Percentiles rank a stretch among this genome's conserved stretches.
Evolutionary conservation across 2,888 invertebrate species (phyloP).

Genomic region (Acanthococcus lagerstroemiae): DNA sequence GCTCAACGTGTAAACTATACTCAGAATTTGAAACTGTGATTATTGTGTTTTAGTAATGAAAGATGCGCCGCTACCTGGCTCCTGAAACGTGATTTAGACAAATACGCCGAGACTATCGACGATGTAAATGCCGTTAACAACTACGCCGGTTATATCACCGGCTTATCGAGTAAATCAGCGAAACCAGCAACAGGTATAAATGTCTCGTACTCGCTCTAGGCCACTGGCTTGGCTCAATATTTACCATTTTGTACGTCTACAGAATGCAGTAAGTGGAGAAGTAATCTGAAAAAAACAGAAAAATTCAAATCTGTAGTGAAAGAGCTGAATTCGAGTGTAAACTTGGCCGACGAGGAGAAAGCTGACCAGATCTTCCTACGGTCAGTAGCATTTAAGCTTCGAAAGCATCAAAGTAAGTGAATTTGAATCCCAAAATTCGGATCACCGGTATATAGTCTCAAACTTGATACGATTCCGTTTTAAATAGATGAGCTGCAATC

Average conservation of each 20-base stretch:
- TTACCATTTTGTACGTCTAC: neutral
- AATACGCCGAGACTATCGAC: constrained; percentile 6
- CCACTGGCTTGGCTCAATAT: neutral
- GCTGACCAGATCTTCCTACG: neutral
- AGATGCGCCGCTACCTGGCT: neutral
- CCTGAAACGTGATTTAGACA: constrained; percentile 7
- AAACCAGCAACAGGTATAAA: neutral
- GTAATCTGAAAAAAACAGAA: neutral
- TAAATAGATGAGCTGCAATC: no score
- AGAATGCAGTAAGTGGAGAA: constrained; percentile 14
- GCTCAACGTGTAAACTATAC: no score
- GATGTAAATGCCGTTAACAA: constrained; percentile 2
- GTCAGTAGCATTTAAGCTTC: neutral
- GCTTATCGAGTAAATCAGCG: neutral
- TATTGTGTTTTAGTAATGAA: neutral
- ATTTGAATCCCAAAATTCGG: no score
- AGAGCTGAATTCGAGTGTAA: neutral
- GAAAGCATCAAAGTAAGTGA: neutral
- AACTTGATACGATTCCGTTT: no score
- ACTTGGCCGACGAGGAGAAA: neutral
- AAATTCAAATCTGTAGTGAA: neutral
- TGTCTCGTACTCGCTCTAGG: neutral
- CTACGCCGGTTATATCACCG: constrained; percentile 13
- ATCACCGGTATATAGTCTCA: no score
- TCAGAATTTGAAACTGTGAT: neutral